Percentiles rank a stretch among this genome's conserved stretches.
These are phyloP conservation scores for Xanthorhoe spadicearia DNA, from an alignment of 2,888 invertebrate genomes.

Conservation along the genomic window DNA sequence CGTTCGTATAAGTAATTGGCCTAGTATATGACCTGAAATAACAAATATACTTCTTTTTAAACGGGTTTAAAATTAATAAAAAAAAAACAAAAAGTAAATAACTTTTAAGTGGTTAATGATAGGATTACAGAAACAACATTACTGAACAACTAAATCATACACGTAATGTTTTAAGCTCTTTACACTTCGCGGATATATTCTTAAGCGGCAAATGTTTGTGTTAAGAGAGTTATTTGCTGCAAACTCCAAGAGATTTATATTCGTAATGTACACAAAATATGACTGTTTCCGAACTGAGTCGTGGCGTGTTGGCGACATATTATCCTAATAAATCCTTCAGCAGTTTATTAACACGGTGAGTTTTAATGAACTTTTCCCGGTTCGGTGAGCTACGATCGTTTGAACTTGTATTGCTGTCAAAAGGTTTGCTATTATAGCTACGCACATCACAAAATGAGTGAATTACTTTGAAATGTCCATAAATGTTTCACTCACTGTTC, in stretches of 20 bases:
- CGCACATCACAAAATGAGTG: neutral
- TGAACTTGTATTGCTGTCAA: slow-evolving; percentile 33
- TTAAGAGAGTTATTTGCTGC: slow-evolving; percentile 15
- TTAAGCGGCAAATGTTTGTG: slow-evolving; percentile 7
- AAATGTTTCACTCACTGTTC: too few relatives aligned
- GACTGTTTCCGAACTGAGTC: slow-evolving; percentile 19
- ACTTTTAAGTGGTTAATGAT: too few relatives aligned
- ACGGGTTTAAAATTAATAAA: too few relatives aligned
- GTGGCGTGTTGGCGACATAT: slow-evolving; percentile 37
- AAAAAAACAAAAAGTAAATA: too few relatives aligned
- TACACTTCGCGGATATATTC: slow-evolving; percentile 3
- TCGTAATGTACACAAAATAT: slow-evolving; percentile 35
- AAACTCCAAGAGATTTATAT: slow-evolving; percentile 37
- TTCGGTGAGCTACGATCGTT: slow-evolving; percentile 28
- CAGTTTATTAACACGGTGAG: slow-evolving; percentile 40
- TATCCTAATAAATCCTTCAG: slow-evolving; percentile 44
- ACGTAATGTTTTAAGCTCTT: slow-evolving; percentile 8
- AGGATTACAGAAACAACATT: neutral
- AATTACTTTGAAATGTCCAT: too few relatives aligned
- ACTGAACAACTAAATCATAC: slow-evolving; percentile 6
- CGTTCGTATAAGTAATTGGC: too few relatives aligned
- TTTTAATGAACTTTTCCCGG: slow-evolving; percentile 44
- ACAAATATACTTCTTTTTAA: too few relatives aligned
- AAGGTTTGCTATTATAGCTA: slow-evolving; percentile 2
- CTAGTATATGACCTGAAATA: too few relatives aligned